Conservation (phyloP, 2,113 vertebrate species). For the Shinisaurus crocodilurus region DNA sequence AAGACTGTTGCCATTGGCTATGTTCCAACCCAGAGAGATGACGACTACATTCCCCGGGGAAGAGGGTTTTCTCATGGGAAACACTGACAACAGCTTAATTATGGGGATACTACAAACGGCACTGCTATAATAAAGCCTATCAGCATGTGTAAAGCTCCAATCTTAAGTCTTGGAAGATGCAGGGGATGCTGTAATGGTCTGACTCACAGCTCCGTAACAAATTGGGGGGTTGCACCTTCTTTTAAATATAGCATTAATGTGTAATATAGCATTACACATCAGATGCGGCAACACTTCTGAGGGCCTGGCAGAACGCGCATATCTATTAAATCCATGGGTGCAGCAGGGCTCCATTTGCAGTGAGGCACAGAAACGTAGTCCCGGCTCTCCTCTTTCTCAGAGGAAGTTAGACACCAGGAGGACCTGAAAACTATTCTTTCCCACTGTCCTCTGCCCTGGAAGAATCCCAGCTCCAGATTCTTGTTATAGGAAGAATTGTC, state of each 20-base stretch:
- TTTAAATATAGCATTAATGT: background rate
- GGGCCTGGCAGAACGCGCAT: background rate
- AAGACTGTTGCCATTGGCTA: background rate
- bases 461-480: background rate
- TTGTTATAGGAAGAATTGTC: background rate
- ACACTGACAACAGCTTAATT: constrained; percentile 1
- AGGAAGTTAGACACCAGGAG: background rate
- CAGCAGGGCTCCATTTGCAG: background rate
- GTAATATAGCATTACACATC: constrained; percentile 16
- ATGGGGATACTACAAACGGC: background rate
- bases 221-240: constrained; percentile 27
- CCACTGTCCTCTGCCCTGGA: background rate
- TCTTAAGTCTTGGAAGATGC: background rate
- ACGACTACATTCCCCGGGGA: background rate
- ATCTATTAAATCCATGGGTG: constrained; percentile 16
- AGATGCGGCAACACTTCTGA: constrained; percentile 1
- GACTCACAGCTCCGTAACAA: background rate
- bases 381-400: background rate
- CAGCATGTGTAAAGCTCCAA: background rate
- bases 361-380: background rate
- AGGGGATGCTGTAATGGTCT: constrained; percentile 16
- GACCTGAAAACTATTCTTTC: background rate
- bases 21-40: background rate
- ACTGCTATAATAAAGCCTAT: background rate
- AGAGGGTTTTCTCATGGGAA: background rate